These are phyloP conservation scores for Andrena minutula DNA, from an alignment of 2,888 invertebrate genomes.

Conservation along the genomic window DNA sequence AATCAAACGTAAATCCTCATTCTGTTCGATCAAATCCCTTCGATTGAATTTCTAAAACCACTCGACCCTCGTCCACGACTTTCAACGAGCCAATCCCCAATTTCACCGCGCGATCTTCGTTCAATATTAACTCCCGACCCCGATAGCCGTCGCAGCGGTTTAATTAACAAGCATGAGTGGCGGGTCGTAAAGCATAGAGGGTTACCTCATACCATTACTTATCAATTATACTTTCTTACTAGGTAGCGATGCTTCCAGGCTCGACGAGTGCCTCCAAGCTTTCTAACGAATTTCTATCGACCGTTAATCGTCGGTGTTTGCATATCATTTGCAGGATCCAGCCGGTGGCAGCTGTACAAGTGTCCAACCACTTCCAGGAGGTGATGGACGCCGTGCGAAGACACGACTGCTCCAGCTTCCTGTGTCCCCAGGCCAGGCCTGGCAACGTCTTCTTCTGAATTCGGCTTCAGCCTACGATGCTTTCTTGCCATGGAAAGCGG, in stretches of 20 bases:
- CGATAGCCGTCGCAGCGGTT: no score
- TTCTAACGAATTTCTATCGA: conserved; percentile 48
- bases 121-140: conserved; percentile 26
- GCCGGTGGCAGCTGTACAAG: conserved; percentile 87
- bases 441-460: conserved; percentile 74
- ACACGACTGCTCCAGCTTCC: conserved; percentile 89
- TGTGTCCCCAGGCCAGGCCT: conserved; percentile 85
- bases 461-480: neutral
- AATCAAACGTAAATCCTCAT: no score
- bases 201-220: conserved; percentile 31
- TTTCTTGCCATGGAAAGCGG: conserved; percentile 33
- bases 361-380: conserved; percentile 90
- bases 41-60: neutral
- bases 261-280: conserved; percentile 21
- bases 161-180: neutral
- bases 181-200: neutral
- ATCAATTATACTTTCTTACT: conserved; percentile 39
- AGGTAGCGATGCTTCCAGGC: conserved; percentile 16
- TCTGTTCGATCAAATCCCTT: neutral
- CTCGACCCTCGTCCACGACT: neutral
- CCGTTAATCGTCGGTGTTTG: conserved; percentile 63
- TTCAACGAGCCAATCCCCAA: neutral
- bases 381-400: conserved; percentile 91
- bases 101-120: neutral
- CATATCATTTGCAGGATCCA: conserved; percentile 86